phyloP scores from a whole-genome alignment of 64 coral and sea anemone species.

The Stichodactyla helianthus region DNA sequence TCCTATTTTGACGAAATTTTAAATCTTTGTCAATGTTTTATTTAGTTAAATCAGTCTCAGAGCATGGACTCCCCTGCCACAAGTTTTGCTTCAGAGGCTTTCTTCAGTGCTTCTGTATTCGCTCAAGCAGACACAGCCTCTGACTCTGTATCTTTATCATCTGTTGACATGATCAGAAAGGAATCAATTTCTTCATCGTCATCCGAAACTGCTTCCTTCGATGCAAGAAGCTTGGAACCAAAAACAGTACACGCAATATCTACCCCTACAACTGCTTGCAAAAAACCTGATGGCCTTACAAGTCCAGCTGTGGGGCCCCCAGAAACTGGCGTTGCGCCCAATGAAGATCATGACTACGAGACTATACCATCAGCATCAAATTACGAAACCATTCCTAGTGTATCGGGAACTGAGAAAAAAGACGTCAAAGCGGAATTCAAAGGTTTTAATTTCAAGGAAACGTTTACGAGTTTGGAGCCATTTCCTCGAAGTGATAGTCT shows the following conservation, averaged over 20 bases:
- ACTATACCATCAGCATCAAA: neutral
- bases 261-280: neutral
- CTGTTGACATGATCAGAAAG: constrained; percentile 65
- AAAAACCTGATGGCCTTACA: neutral
- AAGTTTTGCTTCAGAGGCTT: constrained; percentile 44
- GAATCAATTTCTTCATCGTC: constrained; percentile 69
- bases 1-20: neutral
- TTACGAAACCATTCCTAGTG: constrained; percentile 21
- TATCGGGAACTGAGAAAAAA: neutral
- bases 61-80: neutral
- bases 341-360: constrained; percentile 12
- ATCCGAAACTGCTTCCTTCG: constrained; percentile 40
- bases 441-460: constrained; percentile 10
- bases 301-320: neutral
- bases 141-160: constrained; percentile 64
- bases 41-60: neutral
- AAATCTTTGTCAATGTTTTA: neutral
- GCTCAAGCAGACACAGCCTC: constrained; percentile 41
- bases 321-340: neutral
- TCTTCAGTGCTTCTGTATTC: constrained; percentile 69
- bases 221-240: neutral
- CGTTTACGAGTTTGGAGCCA: neutral
- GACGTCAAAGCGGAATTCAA: neutral
- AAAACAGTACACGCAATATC: neutral
- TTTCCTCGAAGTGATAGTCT: constrained; percentile 5